phyloP scores from a whole-genome alignment of 1,140 invertebrate species.

The Drosophila pectinifera region DNA sequence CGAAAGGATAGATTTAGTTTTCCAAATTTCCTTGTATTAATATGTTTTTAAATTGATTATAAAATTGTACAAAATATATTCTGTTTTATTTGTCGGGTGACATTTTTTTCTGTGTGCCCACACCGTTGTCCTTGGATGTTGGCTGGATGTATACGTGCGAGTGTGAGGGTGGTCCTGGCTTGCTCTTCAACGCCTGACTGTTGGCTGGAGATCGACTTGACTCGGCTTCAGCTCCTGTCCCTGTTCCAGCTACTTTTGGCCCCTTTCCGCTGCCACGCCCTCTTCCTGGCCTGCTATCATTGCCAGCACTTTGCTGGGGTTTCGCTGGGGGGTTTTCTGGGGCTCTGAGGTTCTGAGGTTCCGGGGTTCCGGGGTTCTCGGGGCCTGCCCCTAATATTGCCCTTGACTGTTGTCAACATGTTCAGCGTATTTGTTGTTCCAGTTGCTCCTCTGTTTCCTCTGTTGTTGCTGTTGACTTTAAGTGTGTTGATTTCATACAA shows the following conservation, averaged over 20 bases:
- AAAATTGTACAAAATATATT: too few species aligned
- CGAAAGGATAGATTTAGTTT: too few species aligned
- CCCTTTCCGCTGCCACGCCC: conserved; percentile 27
- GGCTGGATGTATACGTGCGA: conserved; percentile 34
- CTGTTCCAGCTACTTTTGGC: conserved; percentile 9
- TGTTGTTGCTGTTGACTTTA: conserved; percentile 73
- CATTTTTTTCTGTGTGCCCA: conserved; percentile 8
- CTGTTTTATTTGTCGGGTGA: not conserved
- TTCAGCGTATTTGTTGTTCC: conserved; percentile 62
- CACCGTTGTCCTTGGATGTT: conserved; percentile 51
- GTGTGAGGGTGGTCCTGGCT: conserved; percentile 52
- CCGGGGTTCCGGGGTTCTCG: conserved; percentile 27
- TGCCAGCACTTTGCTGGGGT: conserved; percentile 38
- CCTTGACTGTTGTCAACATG: conserved; percentile 79
- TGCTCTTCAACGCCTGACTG: conserved; percentile 55
- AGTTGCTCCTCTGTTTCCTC: conserved; percentile 39
- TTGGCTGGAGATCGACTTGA: conserved; percentile 53
- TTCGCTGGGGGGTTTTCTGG: conserved; percentile 6
- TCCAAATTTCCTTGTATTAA: too few species aligned
- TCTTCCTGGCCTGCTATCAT: conserved; percentile 32
- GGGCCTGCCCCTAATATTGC: conserved; percentile 68
- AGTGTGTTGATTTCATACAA: conserved; percentile 83
- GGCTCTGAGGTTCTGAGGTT: conserved; percentile 15
- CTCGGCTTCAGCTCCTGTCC: conserved; percentile 9
- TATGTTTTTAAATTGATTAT: too few species aligned